Base-by-base conservation (phyloP, 2,888 invertebrate genomes). In the Endotricha flammealis region DNA sequence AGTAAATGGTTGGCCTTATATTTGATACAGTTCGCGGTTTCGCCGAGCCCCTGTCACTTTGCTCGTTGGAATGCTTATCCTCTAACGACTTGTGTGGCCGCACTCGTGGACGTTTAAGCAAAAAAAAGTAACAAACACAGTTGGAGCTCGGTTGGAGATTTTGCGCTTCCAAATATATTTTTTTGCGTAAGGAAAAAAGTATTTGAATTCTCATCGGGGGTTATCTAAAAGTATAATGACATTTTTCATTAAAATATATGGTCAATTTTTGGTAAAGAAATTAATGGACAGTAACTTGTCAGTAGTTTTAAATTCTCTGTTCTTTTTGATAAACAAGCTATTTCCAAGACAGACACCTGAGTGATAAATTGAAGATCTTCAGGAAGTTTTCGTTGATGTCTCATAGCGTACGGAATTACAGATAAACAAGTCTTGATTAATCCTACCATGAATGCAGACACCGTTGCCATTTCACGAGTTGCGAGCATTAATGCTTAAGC, bases 381-480 rank as follows among this genome's bases (percentile, higher is more conserved):
- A n/a, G n/a, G n/a, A n/a, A n/a, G n/a, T n/a, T n/a, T n/a, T n/a
- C n/a, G n/a, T n/a, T n/a, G n/a, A n/a, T n/a, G n/a, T n/a, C n/a
- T n/a, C n/a, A n/a, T n/a, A n/a, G n/a, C n/a, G n/a, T n/a, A n/a
- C n/a, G 20, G 31, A 22, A 22, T 22, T 22, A 23, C 31, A 10
- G 12, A 25, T 25, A 25, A 22, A 30, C 11, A 23, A 7, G 31
- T 22, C 31, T 8, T 22, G 23, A 22, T 23, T 20, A 31, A 23
- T 12, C 20, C 5, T 29, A 36, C 36, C 33, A 27, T 29, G 32
- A 20, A 20, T 36, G 41, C 44, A 59, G 42, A 53, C 48, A n/a
- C n/a, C n/a, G n/a, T n/a, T 64, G 66, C 53, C 60, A 67, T 69
- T 59, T 66, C 61, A 60, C 62, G 58, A 51, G 51, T 36, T 29